A percentile compares a stretch with the other conserved stretches of the same genome.
Conservation (phyloP, 2,888 invertebrate genomes). For the Chrysopilus asiliformis region DNA sequence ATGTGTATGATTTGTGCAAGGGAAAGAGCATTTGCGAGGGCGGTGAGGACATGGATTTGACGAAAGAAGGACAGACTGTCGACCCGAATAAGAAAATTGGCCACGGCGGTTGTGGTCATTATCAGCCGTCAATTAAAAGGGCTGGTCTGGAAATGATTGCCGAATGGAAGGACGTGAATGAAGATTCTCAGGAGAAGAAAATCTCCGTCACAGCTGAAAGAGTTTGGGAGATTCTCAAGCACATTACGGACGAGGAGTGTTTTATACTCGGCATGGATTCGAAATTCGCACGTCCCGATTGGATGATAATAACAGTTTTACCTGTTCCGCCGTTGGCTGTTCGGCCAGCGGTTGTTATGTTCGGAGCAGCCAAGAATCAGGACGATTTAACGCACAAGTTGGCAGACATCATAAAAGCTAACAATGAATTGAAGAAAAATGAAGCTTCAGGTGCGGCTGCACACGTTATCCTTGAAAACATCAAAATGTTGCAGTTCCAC, state of each 20-base stretch:
- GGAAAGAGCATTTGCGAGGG: conserved; percentile 97
- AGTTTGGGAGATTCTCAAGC: conserved; percentile 93
- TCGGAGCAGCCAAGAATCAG: conserved; percentile 94
- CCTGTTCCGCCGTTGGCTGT: conserved; percentile 96
- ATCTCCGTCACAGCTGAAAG: conserved; percentile 87
- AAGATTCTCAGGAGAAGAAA: conserved; percentile 96
- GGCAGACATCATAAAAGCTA: conserved; percentile 95
- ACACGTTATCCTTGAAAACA: conserved; percentile 92
- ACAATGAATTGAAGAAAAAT: conserved; percentile 89
- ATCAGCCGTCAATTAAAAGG: conserved; percentile 85
- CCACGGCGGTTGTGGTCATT: conserved; percentile 96
- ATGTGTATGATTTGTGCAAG: conserved; percentile 96
- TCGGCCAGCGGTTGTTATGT: conserved; percentile 94
- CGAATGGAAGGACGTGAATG: conserved; percentile 98
- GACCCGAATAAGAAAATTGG: conserved; percentile 43
- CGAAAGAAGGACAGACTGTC: conserved; percentile 52
- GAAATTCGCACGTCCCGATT: conserved; percentile 93
- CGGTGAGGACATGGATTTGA: conserved; percentile 92
- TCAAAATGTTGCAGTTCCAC: conserved; percentile 96
- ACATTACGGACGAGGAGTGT: conserved; percentile 93
- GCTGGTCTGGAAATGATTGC: conserved; percentile 86
- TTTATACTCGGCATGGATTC: conserved; percentile 93
- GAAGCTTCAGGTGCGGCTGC: conserved; percentile 96
- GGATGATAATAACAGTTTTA: conserved; percentile 97
- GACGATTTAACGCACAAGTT: conserved; percentile 99